Conservation (phyloP, 2,888 invertebrate species). For the Drosophila ustulata region DNA sequence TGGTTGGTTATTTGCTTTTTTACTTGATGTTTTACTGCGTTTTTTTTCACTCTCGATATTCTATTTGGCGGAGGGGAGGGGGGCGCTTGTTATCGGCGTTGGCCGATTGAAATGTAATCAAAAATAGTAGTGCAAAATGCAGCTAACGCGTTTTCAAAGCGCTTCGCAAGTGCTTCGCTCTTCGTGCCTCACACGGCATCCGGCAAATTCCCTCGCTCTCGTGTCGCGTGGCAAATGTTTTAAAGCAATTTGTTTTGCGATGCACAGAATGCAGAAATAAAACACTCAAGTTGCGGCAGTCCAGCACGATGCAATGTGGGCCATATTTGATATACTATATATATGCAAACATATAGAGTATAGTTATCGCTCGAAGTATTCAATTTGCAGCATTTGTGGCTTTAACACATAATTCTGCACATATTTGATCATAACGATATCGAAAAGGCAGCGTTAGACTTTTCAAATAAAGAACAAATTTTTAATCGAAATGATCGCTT, state of each 20-base stretch:
- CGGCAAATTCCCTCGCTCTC: neutral
- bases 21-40: conserved; percentile 2
- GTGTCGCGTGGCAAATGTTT: conserved; percentile 36
- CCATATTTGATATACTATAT: neutral
- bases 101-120: conserved; percentile 69
- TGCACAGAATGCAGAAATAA: conserved; percentile 33
- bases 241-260: conserved; percentile 53
- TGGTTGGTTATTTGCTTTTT: neutral
- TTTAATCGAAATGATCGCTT: too few relatives aligned
- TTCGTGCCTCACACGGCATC: conserved; percentile 17
- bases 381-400: conserved; percentile 3
- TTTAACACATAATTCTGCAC: neutral
- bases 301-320: conserved; percentile 1
- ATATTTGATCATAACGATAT: neutral
- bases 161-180: conserved; percentile 26
- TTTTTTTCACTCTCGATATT: conserved; percentile 5
- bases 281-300: conserved; percentile 24
- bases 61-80: conserved; percentile 5
- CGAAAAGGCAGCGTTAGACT: neutral
- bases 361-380: neutral
- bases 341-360: too few relatives aligned
- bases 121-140: conserved; percentile 58
- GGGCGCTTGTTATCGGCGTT: conserved; percentile 14
- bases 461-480: too few relatives aligned
- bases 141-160: conserved; percentile 60